Conservation (phyloP, 2,113 vertebrate species). For the Dromiciops gliroides region DNA sequence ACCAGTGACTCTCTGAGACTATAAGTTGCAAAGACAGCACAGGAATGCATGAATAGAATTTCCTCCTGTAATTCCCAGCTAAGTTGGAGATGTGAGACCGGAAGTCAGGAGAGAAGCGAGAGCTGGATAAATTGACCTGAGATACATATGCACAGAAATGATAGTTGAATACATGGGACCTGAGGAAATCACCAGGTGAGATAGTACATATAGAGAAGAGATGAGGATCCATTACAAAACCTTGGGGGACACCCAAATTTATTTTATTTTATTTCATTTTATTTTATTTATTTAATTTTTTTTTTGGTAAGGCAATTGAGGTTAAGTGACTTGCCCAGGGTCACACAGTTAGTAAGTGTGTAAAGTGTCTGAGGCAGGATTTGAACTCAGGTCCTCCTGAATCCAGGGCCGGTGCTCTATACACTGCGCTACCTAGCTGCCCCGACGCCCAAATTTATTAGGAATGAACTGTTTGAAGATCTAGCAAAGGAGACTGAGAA, state of each 20-base stretch:
- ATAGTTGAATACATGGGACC: not conserved
- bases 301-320: too few species aligned
- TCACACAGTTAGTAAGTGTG: too few species aligned
- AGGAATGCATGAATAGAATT: not conserved
- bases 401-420: too few species aligned
- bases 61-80: not conserved
- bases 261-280: too few species aligned
- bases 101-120: not conserved
- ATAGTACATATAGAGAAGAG: not conserved
- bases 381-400: too few species aligned
- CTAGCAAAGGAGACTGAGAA: not conserved
- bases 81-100: not conserved
- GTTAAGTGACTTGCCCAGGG: too few species aligned
- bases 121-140: not conserved
- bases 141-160: not conserved
- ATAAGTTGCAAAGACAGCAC: not conserved
- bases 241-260: not conserved
- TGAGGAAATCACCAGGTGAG: not conserved
- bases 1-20: not conserved
- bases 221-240: not conserved
- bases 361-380: too few species aligned
- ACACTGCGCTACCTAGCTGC: too few species aligned
- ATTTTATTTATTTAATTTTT: too few species aligned
- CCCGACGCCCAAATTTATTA: not conserved
- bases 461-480: not conserved